Conservation (phyloP, 2,888 invertebrate genomes). For the Tromatobia lineatoria region DNA sequence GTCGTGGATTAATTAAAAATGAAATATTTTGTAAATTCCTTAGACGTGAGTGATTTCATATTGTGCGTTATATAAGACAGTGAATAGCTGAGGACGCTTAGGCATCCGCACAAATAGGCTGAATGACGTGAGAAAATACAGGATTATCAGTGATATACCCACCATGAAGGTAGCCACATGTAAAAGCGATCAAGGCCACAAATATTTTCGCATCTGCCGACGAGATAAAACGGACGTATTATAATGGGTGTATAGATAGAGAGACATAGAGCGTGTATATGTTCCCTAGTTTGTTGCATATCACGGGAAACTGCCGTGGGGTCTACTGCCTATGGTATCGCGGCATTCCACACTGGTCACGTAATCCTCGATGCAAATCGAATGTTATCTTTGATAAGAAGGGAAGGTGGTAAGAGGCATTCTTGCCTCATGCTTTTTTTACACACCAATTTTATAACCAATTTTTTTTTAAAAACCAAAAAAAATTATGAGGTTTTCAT, state of each 20-base stretch:
- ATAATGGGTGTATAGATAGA: constrained; percentile 14
- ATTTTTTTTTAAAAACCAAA: not conserved
- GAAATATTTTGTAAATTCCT: not conserved
- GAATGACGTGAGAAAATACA: not conserved
- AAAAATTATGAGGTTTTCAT: not conserved
- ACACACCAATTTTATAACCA: not conserved
- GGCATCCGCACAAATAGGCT: not conserved
- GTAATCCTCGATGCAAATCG: constrained; percentile 63
- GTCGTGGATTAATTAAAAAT: too few species aligned
- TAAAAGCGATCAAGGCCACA: constrained; percentile 6
- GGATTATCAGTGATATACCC: constrained; percentile 24
- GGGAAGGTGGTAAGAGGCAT: not conserved
- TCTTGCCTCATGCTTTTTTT: not conserved
- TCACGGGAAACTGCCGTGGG: constrained; percentile 4
- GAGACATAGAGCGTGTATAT: constrained; percentile 4
- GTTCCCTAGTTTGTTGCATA: constrained; percentile 26
- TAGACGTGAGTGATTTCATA: not conserved
- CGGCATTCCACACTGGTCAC: constrained; percentile 71
- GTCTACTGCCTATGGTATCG: constrained; percentile 33
- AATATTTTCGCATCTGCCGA: constrained; percentile 32
- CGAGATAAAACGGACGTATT: constrained; percentile 32
- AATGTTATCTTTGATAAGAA: constrained; percentile 51
- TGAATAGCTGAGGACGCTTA: constrained; percentile 7
- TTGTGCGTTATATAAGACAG: not conserved
- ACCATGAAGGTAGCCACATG: not conserved